Base-by-base conservation (phyloP, 2,113 vertebrate genomes). In the Microcebus griseorufus region DNA sequence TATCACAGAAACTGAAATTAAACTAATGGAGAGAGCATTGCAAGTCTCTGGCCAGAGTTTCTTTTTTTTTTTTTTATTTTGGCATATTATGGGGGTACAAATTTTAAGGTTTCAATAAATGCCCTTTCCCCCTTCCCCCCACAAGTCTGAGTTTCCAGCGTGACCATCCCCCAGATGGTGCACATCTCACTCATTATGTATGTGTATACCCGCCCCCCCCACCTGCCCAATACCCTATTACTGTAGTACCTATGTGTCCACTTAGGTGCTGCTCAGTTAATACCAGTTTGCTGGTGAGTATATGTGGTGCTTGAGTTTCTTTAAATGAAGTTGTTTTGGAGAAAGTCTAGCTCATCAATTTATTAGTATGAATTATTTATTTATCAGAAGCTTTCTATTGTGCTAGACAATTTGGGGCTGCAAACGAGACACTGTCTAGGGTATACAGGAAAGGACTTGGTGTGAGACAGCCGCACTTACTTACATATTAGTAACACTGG, bases 331-430 rank as follows among this genome's bases (percentile, higher is more conserved):
- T 60, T 83, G 32, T 27, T 88, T 82, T 82, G 11, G 69, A 83
- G n/a, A 96, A 58, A 25, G 18, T 83, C 34, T 73, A 75, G 9
- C 12, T 96, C 37, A 69, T 34, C 92, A 69, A 86, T 79, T 85
- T 73, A 83, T 48, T 73, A 45, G 51, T 45, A 79, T 73, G 67
- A 79, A 70, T 73, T 90, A 79, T 93, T 87, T 90, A 82, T 73
- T 72, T 34, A 34, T 60, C 20, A 55, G 23, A 37, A 37, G 4
- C 17, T 84, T 79, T 83, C 75, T 83, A 27, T 37, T 9, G 7
- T 25, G 11, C 25, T 69, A 22, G 25, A 69, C 23, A 53, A 93
- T 60, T 67, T 32, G 17, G 32, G 42, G 9, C 18, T 75, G 11
- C 11, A 73, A 4, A 6, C 32, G 48, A 55, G 9, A 29, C 12